A percentile compares a stretch with the other conserved stretches of the same genome.
phyloP scores from a whole-genome alignment of 2,797 vertebrate species.

The Sebastes oblongus region DNA sequence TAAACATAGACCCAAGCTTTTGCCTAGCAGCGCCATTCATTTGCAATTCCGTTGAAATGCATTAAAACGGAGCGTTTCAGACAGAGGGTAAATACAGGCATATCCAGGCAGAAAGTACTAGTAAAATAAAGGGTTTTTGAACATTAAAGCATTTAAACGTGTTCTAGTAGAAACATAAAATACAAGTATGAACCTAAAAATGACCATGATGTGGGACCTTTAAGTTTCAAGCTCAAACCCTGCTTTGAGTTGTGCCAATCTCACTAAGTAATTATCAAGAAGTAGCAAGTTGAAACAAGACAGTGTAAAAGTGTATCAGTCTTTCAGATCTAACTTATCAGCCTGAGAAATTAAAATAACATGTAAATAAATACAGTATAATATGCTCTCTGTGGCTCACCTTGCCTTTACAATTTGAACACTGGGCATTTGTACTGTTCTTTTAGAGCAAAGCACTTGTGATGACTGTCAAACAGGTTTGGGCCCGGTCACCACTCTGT shows the following conservation, averaged over 20 bases:
- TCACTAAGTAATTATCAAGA: not conserved
- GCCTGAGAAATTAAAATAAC: not conserved
- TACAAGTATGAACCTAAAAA: too few relatives aligned
- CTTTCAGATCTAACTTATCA: not conserved
- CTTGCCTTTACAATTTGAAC: not conserved
- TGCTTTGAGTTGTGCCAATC: not conserved
- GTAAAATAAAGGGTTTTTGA: too few relatives aligned
- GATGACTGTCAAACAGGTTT: slow-evolving; percentile 53
- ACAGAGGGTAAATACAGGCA: too few relatives aligned
- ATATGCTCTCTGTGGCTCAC: not conserved
- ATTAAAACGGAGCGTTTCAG: too few relatives aligned
- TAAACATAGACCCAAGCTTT: too few relatives aligned
- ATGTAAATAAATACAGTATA: not conserved
- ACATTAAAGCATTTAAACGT: too few relatives aligned
- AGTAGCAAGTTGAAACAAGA: not conserved
- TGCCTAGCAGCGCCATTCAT: too few relatives aligned
- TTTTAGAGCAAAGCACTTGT: not conserved
- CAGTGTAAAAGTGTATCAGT: too few relatives aligned
- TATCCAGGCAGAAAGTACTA: too few relatives aligned
- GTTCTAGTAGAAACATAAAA: too few relatives aligned
- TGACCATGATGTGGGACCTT: too few relatives aligned
- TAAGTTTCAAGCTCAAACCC: not conserved
- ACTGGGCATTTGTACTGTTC: not conserved
- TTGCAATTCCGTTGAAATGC: too few relatives aligned
- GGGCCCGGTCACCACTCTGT: not conserved